A percentile compares a stretch with the other conserved stretches of the same genome.
Evolutionary conservation across 2,797 vertebrate genomes (phyloP).

Genomic region (Benthosema pterotum): DNA sequence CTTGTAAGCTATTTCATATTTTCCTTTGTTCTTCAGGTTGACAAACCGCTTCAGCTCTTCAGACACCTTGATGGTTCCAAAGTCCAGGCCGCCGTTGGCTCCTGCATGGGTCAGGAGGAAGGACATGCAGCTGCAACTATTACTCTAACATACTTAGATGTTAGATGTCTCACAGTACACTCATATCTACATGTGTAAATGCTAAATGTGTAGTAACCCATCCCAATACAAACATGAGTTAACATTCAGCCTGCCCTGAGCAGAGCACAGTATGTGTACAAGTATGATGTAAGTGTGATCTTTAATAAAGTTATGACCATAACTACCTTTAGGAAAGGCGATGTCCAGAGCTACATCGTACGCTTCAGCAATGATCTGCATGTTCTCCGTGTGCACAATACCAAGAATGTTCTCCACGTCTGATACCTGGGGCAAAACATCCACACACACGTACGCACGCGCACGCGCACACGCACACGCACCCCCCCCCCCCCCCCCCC

Average conservation of each 20-base stretch:
- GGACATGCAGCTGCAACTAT: neutral
- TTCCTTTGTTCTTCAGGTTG: conserved; percentile 88
- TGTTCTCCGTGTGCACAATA: conserved; percentile 84
- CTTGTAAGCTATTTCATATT: conserved; percentile 87
- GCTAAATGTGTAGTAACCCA: neutral
- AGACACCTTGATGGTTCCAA: conserved; percentile 83
- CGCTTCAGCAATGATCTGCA: conserved; percentile 85
- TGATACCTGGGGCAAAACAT: conserved; percentile 79
- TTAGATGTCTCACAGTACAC: too few species aligned
- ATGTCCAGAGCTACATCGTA: conserved; percentile 87
- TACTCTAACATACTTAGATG: too few species aligned
- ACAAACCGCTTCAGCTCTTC: conserved; percentile 80
- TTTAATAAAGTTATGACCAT: neutral
- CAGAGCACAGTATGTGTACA: too few species aligned
- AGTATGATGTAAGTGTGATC: too few species aligned
- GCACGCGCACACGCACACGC: too few species aligned
- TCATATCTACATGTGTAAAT: neutral
- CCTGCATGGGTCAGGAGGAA: conserved; percentile 52
- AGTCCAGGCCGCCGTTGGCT: conserved; percentile 83
- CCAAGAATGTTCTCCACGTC: conserved; percentile 87
- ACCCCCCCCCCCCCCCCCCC: too few species aligned
- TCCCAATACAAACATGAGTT: too few species aligned
- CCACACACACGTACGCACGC: neutral
- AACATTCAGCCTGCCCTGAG: too few species aligned
- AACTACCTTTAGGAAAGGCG: conserved; percentile 83